Conservation (phyloP, 2,797 vertebrate species). For the Catharus ustulatus region DNA sequence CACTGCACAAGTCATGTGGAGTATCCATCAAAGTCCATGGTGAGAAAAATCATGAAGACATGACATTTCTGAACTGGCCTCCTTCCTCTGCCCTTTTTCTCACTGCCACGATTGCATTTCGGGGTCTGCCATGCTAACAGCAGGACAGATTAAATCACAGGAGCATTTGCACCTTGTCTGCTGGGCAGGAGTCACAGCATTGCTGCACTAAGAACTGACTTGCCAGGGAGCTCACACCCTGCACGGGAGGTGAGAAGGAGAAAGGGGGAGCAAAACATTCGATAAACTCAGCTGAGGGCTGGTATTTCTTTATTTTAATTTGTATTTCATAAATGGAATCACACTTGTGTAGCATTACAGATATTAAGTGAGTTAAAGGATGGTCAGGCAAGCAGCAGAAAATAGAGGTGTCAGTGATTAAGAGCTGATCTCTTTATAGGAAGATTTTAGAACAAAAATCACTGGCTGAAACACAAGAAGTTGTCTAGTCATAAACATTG, state of each 20-base stretch:
- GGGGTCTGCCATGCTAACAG: slow-evolving; percentile 16
- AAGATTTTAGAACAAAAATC: background rate
- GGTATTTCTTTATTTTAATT: background rate
- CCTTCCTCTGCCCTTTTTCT: slow-evolving; percentile 51
- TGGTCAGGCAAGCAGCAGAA: background rate
- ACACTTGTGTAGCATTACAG: background rate
- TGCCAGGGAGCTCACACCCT: background rate
- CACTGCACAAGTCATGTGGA: slow-evolving; percentile 26
- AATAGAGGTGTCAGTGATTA: background rate
- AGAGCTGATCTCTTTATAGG: background rate
- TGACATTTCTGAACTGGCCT: slow-evolving; percentile 64
- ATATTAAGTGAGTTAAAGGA: background rate
- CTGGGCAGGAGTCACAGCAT: background rate
- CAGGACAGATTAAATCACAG: slow-evolving; percentile 2
- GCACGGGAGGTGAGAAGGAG: background rate
- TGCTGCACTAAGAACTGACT: background rate
- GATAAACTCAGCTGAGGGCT: background rate
- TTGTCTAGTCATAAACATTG: background rate
- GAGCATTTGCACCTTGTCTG: background rate
- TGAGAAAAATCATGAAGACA: slow-evolving; percentile 61
- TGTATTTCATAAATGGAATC: background rate
- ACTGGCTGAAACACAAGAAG: background rate
- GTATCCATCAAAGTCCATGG: slow-evolving; percentile 50
- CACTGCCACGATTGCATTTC: background rate
- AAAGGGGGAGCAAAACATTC: background rate